Evolutionary conservation across 2,888 invertebrate species (phyloP).

Genomic region (Calameuta pallipes): DNA sequence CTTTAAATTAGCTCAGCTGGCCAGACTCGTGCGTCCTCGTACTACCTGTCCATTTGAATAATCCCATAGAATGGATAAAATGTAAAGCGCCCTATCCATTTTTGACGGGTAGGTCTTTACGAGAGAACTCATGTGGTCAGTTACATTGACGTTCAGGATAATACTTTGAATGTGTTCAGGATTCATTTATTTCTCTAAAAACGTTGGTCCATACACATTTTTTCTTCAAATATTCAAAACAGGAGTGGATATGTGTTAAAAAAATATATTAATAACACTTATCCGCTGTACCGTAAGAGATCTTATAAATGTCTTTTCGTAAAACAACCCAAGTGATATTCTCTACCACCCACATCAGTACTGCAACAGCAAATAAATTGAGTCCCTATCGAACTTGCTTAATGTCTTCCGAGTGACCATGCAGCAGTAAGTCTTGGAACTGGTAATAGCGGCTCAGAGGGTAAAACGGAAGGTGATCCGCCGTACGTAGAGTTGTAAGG

Average conservation of each 20-base stretch:
- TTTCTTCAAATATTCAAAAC: too few species aligned
- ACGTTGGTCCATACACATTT: background rate
- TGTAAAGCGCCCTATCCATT: slow-evolving; percentile 4
- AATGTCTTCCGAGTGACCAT: background rate
- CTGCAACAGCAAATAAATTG: background rate
- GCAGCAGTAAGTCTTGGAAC: background rate
- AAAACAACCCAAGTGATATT: background rate
- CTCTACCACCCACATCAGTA: background rate
- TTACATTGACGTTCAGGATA: background rate
- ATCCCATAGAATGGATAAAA: slow-evolving; percentile 29
- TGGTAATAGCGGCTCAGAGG: background rate
- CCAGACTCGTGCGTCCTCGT: slow-evolving; percentile 18
- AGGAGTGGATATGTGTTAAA: background rate
- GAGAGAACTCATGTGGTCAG: background rate
- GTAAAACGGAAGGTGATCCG: background rate
- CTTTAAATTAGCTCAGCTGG: slow-evolving; percentile 26
- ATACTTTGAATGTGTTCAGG: background rate
- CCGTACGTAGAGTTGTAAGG: background rate
- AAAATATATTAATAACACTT: background rate
- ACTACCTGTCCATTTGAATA: slow-evolving; percentile 35
- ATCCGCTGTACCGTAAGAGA: background rate
- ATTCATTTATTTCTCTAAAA: background rate
- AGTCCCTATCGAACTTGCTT: background rate
- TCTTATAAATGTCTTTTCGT: background rate
- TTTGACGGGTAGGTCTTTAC: background rate